Base-by-base conservation (phyloP, 2,888 invertebrate genomes). In the Drosophila limbata region DNA sequence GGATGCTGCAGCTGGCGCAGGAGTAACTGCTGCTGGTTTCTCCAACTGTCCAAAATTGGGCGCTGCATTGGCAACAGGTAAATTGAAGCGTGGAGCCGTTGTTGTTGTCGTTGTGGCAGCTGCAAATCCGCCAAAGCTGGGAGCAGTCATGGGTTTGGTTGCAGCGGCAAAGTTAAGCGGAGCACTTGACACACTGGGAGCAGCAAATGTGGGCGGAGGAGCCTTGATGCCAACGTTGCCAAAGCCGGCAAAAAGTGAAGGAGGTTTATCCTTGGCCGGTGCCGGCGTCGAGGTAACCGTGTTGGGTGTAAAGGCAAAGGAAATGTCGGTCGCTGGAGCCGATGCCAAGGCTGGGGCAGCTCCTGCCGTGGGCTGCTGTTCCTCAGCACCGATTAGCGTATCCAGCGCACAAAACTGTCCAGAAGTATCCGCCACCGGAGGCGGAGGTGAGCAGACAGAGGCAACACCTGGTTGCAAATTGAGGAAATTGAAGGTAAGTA, bases 401-500 rank as follows among this genome's bases (percentile, higher is more conserved):
- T 78, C 71, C 13, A 92, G 61, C 3, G 83, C 52, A 25, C 73
- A 81, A 65, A 92, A 92, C 44, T 88, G 83, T 0, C 92, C 92
- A 0, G 92, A 91, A 8, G 82, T 79, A 71, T 93, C 93, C 2
- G 91, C 77, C 0, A 94, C 69, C 1, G 91, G 93, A 55, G 94
- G 93, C 0, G 95, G 95, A 9, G 95, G 94, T 0, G 93, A 92
- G 88, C 96, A 96, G 21, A 96, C 89, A 56, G 93, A 93, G 0
- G 94, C 92, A 0, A 94, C 94, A 40, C 94, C 94, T 0, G 94
- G 93, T 53, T 94, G 93, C 50, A 96, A 90, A 92, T 97, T 96
- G 4, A 97, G 94, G 52, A 97, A 94, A 89, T 96, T 95, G 92
- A 96, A 98, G 8, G 96, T 94, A 1, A 96, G 95, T 25, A 98